Evolutionary conservation across 2,113 vertebrate species (phyloP).

Genomic region (Leucopsar rothschildi): DNA sequence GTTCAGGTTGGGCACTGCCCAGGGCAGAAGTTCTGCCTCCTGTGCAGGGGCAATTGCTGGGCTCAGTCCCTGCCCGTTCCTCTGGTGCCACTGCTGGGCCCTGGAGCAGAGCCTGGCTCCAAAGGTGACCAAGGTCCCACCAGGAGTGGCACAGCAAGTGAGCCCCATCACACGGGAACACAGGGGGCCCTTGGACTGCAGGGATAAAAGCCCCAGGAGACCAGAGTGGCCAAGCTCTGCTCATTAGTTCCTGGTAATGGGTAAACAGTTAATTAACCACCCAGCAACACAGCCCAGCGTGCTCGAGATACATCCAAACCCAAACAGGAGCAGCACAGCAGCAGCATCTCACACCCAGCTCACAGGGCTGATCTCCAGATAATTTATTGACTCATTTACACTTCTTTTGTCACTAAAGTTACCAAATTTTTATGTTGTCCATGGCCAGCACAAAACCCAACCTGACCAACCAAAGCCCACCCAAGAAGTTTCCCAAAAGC

Average conservation of each 20-base stretch:
- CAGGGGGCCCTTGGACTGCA: background rate
- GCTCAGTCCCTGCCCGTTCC: background rate
- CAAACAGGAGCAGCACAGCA: background rate
- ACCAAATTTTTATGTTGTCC: background rate
- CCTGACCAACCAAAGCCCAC: background rate
- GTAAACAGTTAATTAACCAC: background rate
- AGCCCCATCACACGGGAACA: rapidly evolving
- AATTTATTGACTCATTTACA: background rate
- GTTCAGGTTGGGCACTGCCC: background rate
- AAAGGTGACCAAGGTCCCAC: background rate
- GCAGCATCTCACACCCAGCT: background rate
- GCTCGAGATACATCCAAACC: background rate
- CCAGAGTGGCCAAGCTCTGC: background rate
- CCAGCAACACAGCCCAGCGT: background rate
- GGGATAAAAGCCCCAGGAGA: background rate
- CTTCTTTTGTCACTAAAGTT: background rate
- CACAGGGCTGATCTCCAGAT: background rate
- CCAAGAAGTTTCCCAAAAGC: background rate
- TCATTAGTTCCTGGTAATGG: background rate
- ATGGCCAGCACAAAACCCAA: background rate
- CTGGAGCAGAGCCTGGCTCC: background rate
- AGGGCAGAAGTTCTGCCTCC: background rate
- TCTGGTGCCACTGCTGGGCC: background rate
- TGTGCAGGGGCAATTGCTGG: background rate
- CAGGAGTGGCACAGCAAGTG: background rate